Evolutionary conservation across 2,797 vertebrate genomes (phyloP), one percentile per base, ranked within the genome.

Genomic region (Peromyscus melanophrys): DNA sequence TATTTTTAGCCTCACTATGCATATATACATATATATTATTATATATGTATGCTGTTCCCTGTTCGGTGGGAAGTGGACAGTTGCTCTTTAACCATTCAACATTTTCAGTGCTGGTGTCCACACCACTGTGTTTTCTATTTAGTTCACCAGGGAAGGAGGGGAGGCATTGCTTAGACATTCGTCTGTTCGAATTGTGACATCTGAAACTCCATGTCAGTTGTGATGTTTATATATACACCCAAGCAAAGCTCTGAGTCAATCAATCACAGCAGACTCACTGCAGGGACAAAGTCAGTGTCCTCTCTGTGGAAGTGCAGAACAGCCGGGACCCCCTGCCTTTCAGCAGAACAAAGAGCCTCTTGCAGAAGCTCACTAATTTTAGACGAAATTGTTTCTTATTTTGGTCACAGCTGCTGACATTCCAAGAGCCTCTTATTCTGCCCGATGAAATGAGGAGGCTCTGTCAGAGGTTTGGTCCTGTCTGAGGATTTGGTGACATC

Each of bases 351-450:
- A 82, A 61, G 83, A 81, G 40, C 55, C 84, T 59, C 37, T 86
- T 87, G 90, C 57, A 86, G 73, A 76, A 82, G 49, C 63, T 55
- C 67, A 67, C 94, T 97, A 94, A 96, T 96, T 95, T 97, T 96
- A 95, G 95, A 94, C 95, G 78, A 96, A 92, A 80, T 86, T 14
- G 65, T 96, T 89, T 96, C 86, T 92, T 73, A 55, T 92, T 89
- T 95, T 86, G 83, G 40, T 83, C 40, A 61, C 97, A 97, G 97
- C 96, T 97, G 97, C 92, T 77, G 85, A 59, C 95, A 97, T 97
- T 97, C 96, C 96, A 92, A 87, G 27, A 37, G 77, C 37, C 55
- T 92, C 67, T 65, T n/a, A 19, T 92, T 76, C 93, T 96, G 61
- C 63, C 57, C 82, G 17, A 76, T 82, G 88, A 95, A 82, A 69